Base-by-base conservation (phyloP, 2,888 invertebrate species). In the Scaptomyza polygonia region DNA sequence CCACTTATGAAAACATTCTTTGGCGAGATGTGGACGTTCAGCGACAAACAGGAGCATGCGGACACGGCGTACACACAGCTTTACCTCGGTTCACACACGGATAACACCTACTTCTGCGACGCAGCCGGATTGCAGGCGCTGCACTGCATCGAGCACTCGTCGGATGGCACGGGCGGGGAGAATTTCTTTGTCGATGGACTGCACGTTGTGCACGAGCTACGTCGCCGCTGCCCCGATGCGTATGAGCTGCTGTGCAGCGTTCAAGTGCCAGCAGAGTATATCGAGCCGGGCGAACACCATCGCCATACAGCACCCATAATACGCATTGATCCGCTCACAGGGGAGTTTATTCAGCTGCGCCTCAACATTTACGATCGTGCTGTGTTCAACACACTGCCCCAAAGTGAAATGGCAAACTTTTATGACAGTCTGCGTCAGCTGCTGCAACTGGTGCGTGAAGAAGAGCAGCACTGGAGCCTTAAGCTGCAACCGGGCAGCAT, bases 331-430 rank as follows among this genome's bases (percentile, higher is more conserved):
- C 92, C 92, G 8, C 89, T 93, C 0, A 93, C 93, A 0, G 92
- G 93, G 5, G 92, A 94, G 39, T 77, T 95, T 1, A 89, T 93
- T 18, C 95, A 95, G 88, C 93, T 95, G 29, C 93, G 95, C 77
- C 96, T 94, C 89, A 96, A 96, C 88, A 93, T 95, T 0, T 95
- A 95, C 88, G 96, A 97, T 89, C 93, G 96, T 3, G 93, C 95
- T 0, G 92, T 94, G 0, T 92, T 95, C 88, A 85, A 91, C 64
- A 93, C 93, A 2, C 92, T 94, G 34, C 89, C 93, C 0, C 93
- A 92, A 39, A 84, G 91, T 5, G 91, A 94, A 52, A 93, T 95
- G 83, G 88, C 91, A 16, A 87, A 92, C 12, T 95, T 95, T 88
- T 96, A 96, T 86, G 91, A 92, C n/a, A 93, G 94, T 36, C 90